Evolutionary conservation across 2,113 vertebrate species (phyloP), one percentile per base, ranked within the genome.

Genomic region (Malurus melanocephalus): DNA sequence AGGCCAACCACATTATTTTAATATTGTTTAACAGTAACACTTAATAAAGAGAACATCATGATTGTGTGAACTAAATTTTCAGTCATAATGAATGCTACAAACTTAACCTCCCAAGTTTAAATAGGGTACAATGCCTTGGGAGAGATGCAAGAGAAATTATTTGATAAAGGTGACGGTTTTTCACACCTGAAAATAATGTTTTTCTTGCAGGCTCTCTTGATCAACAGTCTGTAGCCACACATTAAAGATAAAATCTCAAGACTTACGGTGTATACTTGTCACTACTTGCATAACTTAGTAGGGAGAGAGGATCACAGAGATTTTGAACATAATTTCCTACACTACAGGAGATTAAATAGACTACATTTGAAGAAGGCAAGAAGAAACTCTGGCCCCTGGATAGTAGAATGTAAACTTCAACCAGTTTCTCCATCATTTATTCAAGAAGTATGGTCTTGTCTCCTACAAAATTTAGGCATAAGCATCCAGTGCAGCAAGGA

Each of bases 181-280:
- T 99, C 99, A 98, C 98, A 98, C 98, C 98, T 98, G 98, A 98
- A 98, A 99, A 99, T 99, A 98, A 98, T 98, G 98, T 98, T 98
- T 98, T 98, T 97, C 97, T 97, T 97, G 90, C 92, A 97, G 93
- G 86, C 95, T 96, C 93, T 98, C 98, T 98, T 98, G 98, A 99
- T 98, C 97, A 98, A 98, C 97, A 97, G 98, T 97, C 97, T 90
- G 97, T 97, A 98, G 98, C 98, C 98, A 99, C 98, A 99, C 98
- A 97, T 99, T 98, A 97, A 97, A 97, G 98, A 99, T 97, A 98
- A 98, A 98, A 98, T 99, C 98, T 98, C 96, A 95, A 97, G 97
- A 98, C 97, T 97, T 97, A 95, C 95, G 98, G 98, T 97, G 97
- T 96, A 88, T 98, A 96, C 99, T 98, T 99, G 99, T 98, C 99